phyloP scores from a whole-genome alignment of 2,888 invertebrate genomes.

The Ernsta delagoae region DNA sequence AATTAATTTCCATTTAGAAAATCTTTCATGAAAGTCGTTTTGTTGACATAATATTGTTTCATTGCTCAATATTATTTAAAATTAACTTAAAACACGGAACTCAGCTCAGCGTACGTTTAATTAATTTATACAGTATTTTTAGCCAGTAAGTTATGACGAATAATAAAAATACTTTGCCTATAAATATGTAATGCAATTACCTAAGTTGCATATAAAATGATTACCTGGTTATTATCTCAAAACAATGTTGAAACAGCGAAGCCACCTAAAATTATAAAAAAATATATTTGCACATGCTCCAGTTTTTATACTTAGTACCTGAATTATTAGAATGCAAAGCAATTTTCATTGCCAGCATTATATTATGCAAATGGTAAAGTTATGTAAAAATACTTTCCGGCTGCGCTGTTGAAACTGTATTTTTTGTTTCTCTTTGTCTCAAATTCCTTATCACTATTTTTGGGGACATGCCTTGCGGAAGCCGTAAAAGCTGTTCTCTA shows the following conservation, averaged over 20 bases:
- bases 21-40: too few relatives aligned
- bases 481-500: conserved; percentile 20
- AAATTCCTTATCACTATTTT: conserved; percentile 23
- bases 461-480: conserved; percentile 27
- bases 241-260: neutral
- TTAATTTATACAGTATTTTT: too few relatives aligned
- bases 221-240: conserved; percentile 1
- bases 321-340: neutral
- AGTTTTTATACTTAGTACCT: neutral
- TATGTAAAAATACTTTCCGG: neutral
- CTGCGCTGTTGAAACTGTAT: neutral
- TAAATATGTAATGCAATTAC: too few relatives aligned
- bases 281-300: neutral
- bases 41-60: too few relatives aligned
- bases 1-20: too few relatives aligned
- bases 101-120: too few relatives aligned
- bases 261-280: neutral
- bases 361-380: conserved; percentile 1
- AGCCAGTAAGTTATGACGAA: too few relatives aligned
- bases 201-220: neutral
- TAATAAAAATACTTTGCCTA: too few relatives aligned
- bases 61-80: too few relatives aligned
- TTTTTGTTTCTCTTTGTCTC: neutral
- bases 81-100: too few relatives aligned
- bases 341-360: conserved; percentile 4